phyloP scores from a whole-genome alignment of 35 echinoderm and acorn worm genomes.

The Hemicentrotus pulcherrimus region DNA sequence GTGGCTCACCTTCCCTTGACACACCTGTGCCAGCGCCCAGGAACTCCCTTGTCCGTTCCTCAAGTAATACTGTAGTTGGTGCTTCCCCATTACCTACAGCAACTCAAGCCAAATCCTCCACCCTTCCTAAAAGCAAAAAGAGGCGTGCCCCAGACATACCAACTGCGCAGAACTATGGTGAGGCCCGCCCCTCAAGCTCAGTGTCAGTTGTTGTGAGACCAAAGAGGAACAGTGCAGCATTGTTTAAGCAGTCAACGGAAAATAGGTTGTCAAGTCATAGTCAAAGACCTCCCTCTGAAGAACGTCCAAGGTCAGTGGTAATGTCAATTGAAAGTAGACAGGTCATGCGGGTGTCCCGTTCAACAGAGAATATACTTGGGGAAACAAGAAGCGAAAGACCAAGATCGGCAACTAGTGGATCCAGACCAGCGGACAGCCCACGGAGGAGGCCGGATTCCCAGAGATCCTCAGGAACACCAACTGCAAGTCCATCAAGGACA shows the following conservation, averaged over 20 bases:
- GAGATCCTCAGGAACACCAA: not conserved
- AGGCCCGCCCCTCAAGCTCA: not conserved
- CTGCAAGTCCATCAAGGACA: not conserved
- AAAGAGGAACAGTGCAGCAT: not conserved
- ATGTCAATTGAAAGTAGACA: not conserved
- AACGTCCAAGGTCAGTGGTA: not conserved
- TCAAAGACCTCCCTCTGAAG: not conserved
- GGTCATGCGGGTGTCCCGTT: not conserved
- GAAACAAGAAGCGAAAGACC: not conserved
- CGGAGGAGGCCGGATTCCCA: not conserved
- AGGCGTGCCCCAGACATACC: slow-evolving; percentile 28
- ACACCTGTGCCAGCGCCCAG: slow-evolving; percentile 4
- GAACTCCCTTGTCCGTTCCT: slow-evolving; percentile 23
- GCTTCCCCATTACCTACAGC: not conserved
- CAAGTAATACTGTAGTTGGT: not conserved
- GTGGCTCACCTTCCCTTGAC: not conserved
- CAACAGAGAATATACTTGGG: not conserved
- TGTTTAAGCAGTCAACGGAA: not conserved
- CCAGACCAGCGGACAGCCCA: not conserved
- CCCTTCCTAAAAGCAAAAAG: slow-evolving; percentile 7
- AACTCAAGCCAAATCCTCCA: not conserved
- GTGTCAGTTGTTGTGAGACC: slow-evolving; percentile 3
- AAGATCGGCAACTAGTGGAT: not conserved
- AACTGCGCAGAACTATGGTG: not conserved
- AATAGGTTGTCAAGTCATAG: not conserved